Evolutionary conservation across 2,888 invertebrate species (phyloP).

Genomic region (Dioctria rufipes): DNA sequence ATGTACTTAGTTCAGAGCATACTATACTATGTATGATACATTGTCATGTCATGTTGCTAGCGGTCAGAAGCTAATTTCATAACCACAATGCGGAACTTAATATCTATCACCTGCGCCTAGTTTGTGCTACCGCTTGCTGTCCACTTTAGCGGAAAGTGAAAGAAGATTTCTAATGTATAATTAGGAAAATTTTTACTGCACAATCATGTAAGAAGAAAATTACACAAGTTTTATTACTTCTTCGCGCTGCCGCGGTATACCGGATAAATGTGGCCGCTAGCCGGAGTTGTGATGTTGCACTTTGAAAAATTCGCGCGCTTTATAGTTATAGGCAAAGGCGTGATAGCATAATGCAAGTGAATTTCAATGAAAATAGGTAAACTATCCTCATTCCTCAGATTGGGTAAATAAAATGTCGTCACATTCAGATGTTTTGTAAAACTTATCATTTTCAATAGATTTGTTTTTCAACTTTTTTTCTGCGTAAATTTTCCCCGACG

Average conservation of each 20-base stretch:
- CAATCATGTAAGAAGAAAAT: constrained; percentile 23
- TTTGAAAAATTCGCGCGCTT: not conserved
- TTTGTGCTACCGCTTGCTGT: not conserved
- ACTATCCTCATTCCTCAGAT: too few relatives aligned
- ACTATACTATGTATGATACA: not conserved
- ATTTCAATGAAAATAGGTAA: too few relatives aligned
- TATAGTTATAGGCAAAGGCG: not conserved
- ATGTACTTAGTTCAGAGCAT: too few relatives aligned
- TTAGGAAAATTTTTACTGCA: constrained; percentile 11
- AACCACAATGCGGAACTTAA: constrained; percentile 19
- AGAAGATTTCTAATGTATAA: constrained; percentile 33
- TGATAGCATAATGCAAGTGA: not conserved
- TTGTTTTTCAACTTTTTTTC: too few relatives aligned
- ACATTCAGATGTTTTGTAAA: not conserved
- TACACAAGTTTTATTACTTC: not conserved
- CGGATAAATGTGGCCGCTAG: not conserved
- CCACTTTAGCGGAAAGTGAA: constrained; percentile 27
- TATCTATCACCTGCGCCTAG: not conserved
- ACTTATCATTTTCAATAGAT: too few relatives aligned
- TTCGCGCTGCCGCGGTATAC: not conserved
- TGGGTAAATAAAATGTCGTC: too few relatives aligned
- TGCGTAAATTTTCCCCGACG: too few relatives aligned
- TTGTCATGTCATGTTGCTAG: not conserved
- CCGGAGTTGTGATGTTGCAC: not conserved
- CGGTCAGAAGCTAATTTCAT: constrained; percentile 14